These are phyloP conservation scores for Iphiclides podalirius DNA, from an alignment of 2,888 invertebrate species.

Conservation along the genomic window DNA sequence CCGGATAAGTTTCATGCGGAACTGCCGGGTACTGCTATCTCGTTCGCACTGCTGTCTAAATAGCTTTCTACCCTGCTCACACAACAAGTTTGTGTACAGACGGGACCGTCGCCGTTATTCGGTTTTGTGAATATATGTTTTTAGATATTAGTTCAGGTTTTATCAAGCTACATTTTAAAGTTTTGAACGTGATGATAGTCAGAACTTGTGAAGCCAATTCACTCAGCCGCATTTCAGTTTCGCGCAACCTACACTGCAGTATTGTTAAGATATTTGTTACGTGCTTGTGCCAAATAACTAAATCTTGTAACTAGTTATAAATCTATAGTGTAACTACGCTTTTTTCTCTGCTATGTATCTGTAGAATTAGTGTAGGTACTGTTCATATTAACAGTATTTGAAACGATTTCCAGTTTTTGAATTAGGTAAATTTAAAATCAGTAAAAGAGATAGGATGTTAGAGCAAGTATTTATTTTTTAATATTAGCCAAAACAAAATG, in stretches of 20 bases:
- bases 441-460: constrained; percentile 39
- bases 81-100: too few species aligned
- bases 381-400: not conserved
- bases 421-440: not conserved
- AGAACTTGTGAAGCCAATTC: too few species aligned
- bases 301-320: constrained; percentile 5
- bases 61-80: too few species aligned
- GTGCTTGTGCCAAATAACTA: constrained; percentile 19
- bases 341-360: not conserved
- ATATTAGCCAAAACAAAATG: constrained; percentile 41
- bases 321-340: constrained; percentile 4
- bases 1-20: too few species aligned
- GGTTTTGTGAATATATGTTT: too few species aligned
- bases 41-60: too few species aligned
- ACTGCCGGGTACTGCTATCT: too few species aligned
- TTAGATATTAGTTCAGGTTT: too few species aligned
- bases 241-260: constrained; percentile 8
- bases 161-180: too few species aligned
- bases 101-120: too few species aligned
- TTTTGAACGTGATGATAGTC: too few species aligned
- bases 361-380: not conserved
- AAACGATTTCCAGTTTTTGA: constrained; percentile 7
- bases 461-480: constrained; percentile 62
- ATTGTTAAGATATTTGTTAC: constrained; percentile 17
- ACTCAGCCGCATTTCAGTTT: too few species aligned